phyloP scores from a whole-genome alignment of 2,888 invertebrate species.

The Cephalotes varians region DNA sequence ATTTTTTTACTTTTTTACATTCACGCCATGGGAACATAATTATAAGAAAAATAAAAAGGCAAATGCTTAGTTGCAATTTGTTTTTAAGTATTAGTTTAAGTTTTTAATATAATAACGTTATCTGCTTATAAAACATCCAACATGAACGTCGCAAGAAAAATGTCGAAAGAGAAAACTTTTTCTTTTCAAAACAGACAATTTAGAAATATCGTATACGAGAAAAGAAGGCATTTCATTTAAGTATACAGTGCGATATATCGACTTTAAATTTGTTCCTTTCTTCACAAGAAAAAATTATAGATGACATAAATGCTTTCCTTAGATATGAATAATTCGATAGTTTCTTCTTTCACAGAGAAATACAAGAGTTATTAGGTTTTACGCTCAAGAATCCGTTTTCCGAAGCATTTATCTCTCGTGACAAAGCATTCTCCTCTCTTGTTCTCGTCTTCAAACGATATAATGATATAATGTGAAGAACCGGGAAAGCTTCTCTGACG shows the following conservation, averaged over 20 bases:
- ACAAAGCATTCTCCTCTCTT: not conserved
- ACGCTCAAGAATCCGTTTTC: constrained; percentile 15
- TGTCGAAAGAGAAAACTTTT: not conserved
- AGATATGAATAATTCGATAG: constrained; percentile 1
- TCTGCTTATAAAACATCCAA: not conserved
- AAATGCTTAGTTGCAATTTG: not conserved
- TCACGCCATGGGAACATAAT: too few species aligned
- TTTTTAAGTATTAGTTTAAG: not conserved
- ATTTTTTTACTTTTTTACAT: not conserved
- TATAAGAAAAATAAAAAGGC: not conserved
- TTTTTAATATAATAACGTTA: not conserved
- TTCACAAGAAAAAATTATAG: not conserved
- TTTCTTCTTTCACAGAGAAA: not conserved
- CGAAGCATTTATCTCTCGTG: constrained; percentile 24
- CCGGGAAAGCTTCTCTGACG: constrained; percentile 29
- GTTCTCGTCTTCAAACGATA: constrained; percentile 3
- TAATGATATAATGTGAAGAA: constrained; percentile 32
- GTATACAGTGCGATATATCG: not conserved
- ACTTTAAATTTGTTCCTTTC: not conserved
- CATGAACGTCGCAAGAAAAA: not conserved
- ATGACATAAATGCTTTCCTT: not conserved
- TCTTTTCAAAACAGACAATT: not conserved
- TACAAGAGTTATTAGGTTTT: constrained; percentile 19
- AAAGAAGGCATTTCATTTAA: not conserved
- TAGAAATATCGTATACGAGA: not conserved